Evolutionary conservation across 2,888 invertebrate species (phyloP), one percentile per base, ranked within the genome.

Genomic region (Drosophila mayaguana): DNA sequence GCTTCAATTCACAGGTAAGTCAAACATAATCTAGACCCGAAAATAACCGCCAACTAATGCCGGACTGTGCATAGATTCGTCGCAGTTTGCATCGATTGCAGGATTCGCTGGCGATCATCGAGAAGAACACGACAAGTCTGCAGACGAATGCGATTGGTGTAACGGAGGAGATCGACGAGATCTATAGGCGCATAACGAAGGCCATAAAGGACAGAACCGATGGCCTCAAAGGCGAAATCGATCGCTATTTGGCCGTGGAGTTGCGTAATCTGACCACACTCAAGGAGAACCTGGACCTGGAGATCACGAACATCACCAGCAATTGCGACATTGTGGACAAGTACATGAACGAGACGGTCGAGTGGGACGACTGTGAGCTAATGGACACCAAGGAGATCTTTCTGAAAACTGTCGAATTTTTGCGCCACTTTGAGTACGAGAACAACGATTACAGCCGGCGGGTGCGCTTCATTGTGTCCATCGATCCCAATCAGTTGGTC

Each of bases 271-370:
- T 98, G 72, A 96, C 96, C 64, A 95, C 96, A 79, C 94, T 98
- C 59, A 98, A 98, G 93, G 98, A 98, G 93, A 98, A 98, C 93
- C 94, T 99, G 86, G 98, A 98, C 92, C 95, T 96, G 92, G 99
- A 99, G 94, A 96, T 98, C 91, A 95, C 96, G 81, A 99, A 99
- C 93, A 98, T 99, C 90, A 95, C 96, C 91, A 98, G 98, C 92
- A 99, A 99, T 93, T 98, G 98, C 94, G 98, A 99, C 93, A 94
- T 98, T 91, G 97, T 98, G 56, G 98, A 99, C 93, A 98, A 98
- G 92, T 97, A 98, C 92, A 97, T 98, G 94, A 97, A 96, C 90
- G 97, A 97, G 83, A 96, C 96, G 75, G 96, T 97, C 45, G 96
- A 97, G 88, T 97, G 98, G 96, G 97, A 98, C 86, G 97, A 98